phyloP scores from a whole-genome alignment of 2,797 vertebrate genomes.

The Siniperca scherzeri region DNA sequence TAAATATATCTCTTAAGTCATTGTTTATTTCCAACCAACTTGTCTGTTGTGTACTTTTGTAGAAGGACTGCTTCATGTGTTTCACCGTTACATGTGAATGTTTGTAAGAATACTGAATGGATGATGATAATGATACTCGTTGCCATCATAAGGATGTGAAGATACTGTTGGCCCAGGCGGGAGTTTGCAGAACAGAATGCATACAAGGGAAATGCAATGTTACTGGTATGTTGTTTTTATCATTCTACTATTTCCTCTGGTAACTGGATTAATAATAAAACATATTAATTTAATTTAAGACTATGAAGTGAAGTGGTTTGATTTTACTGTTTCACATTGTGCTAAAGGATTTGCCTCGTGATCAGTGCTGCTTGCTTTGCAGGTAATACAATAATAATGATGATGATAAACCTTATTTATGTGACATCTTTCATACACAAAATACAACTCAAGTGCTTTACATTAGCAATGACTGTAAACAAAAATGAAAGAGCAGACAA shows the following conservation, averaged over 20 bases:
- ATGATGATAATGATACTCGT: constrained; percentile 17
- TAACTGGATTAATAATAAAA: constrained; percentile 84
- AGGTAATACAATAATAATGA: not conserved
- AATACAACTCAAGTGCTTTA: not conserved
- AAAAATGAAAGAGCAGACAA: not conserved
- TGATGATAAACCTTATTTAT: not conserved
- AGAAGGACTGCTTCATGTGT: constrained; percentile 54
- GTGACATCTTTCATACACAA: not conserved
- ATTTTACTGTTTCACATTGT: constrained; percentile 25
- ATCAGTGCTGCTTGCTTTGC: not conserved
- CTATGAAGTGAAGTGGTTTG: constrained; percentile 23
- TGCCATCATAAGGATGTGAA: constrained; percentile 35
- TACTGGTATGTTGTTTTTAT: constrained; percentile 74
- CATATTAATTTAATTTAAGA: constrained; percentile 73
- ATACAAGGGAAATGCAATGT: constrained; percentile 68
- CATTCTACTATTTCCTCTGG: constrained; percentile 75
- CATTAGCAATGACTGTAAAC: not conserved
- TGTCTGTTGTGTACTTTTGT: constrained; percentile 65
- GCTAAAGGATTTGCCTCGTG: not conserved
- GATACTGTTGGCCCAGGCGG: constrained; percentile 11
- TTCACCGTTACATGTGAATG: constrained; percentile 62
- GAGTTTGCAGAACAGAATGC: constrained; percentile 45
- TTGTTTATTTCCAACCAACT: constrained; percentile 54
- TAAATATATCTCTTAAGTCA: constrained; percentile 61
- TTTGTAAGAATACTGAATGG: constrained; percentile 51